Base-by-base conservation (phyloP, 1,140 invertebrate species). In the Drosophila kikkawai region DNA sequence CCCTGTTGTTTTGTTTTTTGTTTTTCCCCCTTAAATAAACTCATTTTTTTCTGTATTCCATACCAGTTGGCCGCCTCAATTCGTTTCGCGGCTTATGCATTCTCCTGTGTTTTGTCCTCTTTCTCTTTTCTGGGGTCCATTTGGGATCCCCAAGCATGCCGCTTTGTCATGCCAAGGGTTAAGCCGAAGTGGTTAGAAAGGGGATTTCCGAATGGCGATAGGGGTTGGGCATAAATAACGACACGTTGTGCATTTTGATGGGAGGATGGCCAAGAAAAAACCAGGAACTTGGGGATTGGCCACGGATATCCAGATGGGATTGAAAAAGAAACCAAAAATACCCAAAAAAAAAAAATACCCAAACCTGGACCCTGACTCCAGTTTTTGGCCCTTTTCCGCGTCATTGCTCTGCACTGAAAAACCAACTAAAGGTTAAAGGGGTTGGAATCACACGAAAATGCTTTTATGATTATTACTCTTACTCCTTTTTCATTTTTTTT, bases 231-330 rank as follows among this genome's bases (percentile, higher is more conserved):
- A 87, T 87, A 83, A 88, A 83, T 88, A 83, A 88, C 71, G 83
- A 83, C 84, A 87, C 83, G 80, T 78, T 88, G 76, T 88, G 83
- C 80, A 87, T 87, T 87, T 87, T 87, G 83, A 87, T 87, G 83
- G 74, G 71, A 17, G 19, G 29, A 15, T 51, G 29, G 34, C 51
- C 32, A 37, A 34, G 19, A 19, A 36, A 13, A 36, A 13, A 50
- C 63, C 64, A 32, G 39, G n/a, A 39, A 55, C 32, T 37, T 17
- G 59, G 58, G 58, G 55, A 64, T 77, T 45, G 75, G 22, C 50
- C 60, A 61, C n/a, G 55, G 41, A 48, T 64, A 67, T 67, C 44
- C 36, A 39, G 42, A 44, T 32, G 39, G 63, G 57, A 19, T 34
- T 44, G 13, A 11, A 39, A 44, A 29, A 39, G 48, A n/a, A 34